These are phyloP conservation scores for Regulus satrapa DNA, from an alignment of 2,113 vertebrate species.

Conservation along the genomic window DNA sequence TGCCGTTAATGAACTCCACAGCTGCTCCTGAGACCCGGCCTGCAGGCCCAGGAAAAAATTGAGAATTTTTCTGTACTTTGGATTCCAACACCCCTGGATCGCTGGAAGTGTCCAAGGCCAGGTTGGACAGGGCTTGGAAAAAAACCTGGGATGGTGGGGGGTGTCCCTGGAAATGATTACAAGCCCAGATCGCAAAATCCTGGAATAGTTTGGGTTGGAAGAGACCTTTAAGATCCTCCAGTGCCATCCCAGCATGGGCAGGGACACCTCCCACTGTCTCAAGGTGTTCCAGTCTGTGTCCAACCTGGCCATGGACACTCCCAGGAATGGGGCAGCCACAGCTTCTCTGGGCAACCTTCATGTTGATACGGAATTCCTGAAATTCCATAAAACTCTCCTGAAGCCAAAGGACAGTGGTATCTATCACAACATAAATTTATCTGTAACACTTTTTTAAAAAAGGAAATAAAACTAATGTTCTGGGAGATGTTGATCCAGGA, in stretches of 20 bases:
- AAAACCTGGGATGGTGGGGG: too few relatives aligned
- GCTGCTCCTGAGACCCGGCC: too few relatives aligned
- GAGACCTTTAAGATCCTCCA: neutral
- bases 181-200: too few relatives aligned
- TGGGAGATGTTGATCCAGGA: neutral
- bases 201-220: too few relatives aligned
- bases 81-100: neutral
- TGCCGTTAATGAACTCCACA: too few relatives aligned
- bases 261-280: neutral
- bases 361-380: neutral
- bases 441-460: accelerated
- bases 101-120: neutral
- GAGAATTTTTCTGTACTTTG: too few relatives aligned
- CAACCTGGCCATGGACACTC: neutral
- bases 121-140: neutral
- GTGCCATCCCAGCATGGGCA: too few relatives aligned
- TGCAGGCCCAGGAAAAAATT: too few relatives aligned
- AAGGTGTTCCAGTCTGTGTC: too few relatives aligned
- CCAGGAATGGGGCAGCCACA: neutral
- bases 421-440: neutral
- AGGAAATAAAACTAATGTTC: neutral
- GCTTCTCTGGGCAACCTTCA: neutral
- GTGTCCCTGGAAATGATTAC: too few relatives aligned
- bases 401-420: neutral
- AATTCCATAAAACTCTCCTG: neutral